These are phyloP conservation scores for Synanceia verrucosa DNA, from an alignment of 2,797 vertebrate species.

Conservation along the genomic window DNA sequence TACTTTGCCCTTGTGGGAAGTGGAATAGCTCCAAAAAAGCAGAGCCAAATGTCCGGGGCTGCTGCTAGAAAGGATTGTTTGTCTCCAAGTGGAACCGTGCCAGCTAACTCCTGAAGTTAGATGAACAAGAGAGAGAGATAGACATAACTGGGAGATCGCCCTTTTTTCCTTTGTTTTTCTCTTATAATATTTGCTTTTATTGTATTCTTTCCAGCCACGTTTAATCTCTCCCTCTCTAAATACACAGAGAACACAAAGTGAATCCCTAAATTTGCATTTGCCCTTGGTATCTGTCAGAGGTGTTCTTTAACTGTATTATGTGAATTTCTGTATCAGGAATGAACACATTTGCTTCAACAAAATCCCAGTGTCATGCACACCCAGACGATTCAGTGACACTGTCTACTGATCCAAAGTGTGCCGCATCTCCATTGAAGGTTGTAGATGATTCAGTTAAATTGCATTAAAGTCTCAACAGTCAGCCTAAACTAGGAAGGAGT, in stretches of 20 bases:
- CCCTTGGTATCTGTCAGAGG: slow-evolving; percentile 14
- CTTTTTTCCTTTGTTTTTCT: slow-evolving; percentile 13
- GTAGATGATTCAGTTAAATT: slow-evolving; percentile 17
- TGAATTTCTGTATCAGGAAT: slow-evolving; percentile 13
- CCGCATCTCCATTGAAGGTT: background rate
- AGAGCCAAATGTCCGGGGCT: slow-evolving; percentile 45
- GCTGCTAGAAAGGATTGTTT: slow-evolving; percentile 37
- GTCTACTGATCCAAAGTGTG: slow-evolving; percentile 8
- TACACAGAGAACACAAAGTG: slow-evolving; percentile 25
- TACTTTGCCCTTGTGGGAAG: slow-evolving; percentile 55
- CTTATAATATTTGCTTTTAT: slow-evolving; percentile 43
- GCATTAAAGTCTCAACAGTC: background rate
- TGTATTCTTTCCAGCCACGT: slow-evolving; percentile 4
- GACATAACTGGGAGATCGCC: slow-evolving; percentile 11
- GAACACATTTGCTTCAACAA: slow-evolving; percentile 7
- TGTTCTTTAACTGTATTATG: background rate
- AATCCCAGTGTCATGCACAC: background rate
- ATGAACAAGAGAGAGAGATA: slow-evolving; percentile 28
- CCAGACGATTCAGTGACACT: background rate
- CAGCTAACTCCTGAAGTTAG: slow-evolving; percentile 40
- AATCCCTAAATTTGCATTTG: slow-evolving; percentile 24
- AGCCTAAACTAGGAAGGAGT: background rate
- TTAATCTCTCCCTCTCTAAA: slow-evolving; percentile 30
- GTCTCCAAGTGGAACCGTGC: slow-evolving; percentile 43
- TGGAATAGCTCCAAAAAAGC: slow-evolving; percentile 49